A percentile compares a stretch with the other conserved stretches of the same genome.
Conservation (phyloP, 2,797 vertebrate species). For the Sebastes goodei region DNA sequence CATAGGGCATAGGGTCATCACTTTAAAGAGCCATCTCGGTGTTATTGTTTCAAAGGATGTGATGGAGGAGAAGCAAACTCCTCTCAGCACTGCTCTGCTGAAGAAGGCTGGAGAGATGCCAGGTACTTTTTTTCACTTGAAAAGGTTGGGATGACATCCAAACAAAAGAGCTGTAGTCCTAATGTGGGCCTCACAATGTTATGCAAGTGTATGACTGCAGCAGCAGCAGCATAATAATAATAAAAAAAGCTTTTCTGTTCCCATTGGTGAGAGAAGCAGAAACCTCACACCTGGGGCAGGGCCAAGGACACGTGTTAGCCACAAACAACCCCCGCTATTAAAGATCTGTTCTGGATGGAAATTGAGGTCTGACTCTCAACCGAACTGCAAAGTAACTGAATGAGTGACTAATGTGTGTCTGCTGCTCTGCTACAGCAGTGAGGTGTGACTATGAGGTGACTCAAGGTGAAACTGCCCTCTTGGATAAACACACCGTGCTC, state of each 20-base stretch:
- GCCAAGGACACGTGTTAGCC: constrained; percentile 63
- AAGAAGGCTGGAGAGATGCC: constrained; percentile 60
- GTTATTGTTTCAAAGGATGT: constrained; percentile 34
- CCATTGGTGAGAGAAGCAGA: constrained; percentile 58
- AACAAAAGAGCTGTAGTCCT: constrained; percentile 68
- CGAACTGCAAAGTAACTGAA: constrained; percentile 38
- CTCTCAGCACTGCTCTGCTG: constrained; percentile 47
- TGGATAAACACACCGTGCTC: background rate
- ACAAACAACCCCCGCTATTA: constrained; percentile 44
- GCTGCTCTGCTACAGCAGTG: constrained; percentile 7
- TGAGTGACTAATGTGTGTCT: constrained; percentile 39
- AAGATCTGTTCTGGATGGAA: constrained; percentile 52
- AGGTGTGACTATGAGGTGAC: constrained; percentile 22
- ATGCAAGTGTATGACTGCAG: constrained; percentile 73
- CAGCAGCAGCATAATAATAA: constrained; percentile 42
- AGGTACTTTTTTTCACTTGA: constrained; percentile 66
- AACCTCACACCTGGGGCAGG: constrained; percentile 57
- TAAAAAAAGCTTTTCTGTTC: constrained; percentile 48
- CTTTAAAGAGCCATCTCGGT: constrained; percentile 19
- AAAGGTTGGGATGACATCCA: constrained; percentile 74
- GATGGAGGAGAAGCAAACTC: constrained; percentile 27
- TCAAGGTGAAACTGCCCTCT: constrained; percentile 34
- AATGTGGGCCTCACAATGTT: constrained; percentile 72
- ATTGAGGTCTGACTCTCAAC: constrained; percentile 44
- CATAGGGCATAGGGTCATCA: constrained; percentile 22